Percentiles rank a stretch among this genome's conserved stretches.
Conservation (phyloP, 2,113 vertebrate genomes). For the Silurus meridionalis region DNA sequence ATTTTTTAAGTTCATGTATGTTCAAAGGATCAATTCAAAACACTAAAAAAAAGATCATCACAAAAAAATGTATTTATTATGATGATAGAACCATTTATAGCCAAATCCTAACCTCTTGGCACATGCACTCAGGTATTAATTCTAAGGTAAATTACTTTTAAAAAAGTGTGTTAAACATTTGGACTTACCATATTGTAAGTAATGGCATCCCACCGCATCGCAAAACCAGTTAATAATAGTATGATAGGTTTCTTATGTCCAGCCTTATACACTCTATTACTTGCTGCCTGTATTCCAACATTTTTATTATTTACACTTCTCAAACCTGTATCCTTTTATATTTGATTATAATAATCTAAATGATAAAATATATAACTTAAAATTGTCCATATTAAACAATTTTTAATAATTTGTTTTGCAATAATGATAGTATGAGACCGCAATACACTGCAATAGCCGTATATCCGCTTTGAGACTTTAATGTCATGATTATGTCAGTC, state of each 20-base stretch:
- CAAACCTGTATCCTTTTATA: not conserved
- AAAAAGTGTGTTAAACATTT: too few species aligned
- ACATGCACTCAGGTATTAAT: not conserved
- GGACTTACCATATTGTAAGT: too few species aligned
- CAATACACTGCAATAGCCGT: not conserved
- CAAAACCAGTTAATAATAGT: too few species aligned
- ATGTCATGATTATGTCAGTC: slow-evolving; percentile 7
- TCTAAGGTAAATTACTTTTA: too few species aligned
- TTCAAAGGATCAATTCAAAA: not conserved
- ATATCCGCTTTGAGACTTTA: slow-evolving; percentile 15
- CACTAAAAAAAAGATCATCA: not conserved
- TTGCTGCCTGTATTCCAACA: too few species aligned
- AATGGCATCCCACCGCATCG: too few species aligned
- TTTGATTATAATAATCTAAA: not conserved
- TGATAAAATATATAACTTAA: not conserved
- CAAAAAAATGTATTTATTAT: not conserved
- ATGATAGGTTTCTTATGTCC: too few species aligned
- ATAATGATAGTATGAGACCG: not conserved
- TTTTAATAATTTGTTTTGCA: not conserved
- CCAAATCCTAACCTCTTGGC: not conserved
- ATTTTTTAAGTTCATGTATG: not conserved
- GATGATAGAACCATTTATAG: not conserved
- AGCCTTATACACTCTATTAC: too few species aligned
- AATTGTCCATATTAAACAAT: not conserved
- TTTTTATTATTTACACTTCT: not conserved